Percentiles rank a stretch among this genome's conserved stretches.
Conservation (phyloP, 2,797 vertebrate species). For the Hippocampus kuda region DNA sequence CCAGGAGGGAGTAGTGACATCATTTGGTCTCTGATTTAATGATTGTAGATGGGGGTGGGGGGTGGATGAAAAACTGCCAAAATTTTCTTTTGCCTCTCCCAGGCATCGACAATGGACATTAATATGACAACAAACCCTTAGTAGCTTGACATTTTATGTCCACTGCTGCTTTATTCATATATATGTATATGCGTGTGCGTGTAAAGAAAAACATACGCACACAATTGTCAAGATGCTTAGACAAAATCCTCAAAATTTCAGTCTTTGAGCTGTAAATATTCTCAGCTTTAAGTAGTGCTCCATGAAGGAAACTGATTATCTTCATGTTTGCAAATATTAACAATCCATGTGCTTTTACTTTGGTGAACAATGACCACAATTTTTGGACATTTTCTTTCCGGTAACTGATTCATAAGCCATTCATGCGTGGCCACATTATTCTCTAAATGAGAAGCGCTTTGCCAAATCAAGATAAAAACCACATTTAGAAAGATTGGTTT, state of each 20-base stretch:
- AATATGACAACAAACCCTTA: slow-evolving; percentile 24
- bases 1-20: slow-evolving; percentile 61
- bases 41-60: slow-evolving; percentile 38
- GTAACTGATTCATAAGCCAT: too few species aligned
- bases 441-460: neutral
- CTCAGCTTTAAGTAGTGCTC: neutral
- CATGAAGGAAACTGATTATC: too few species aligned
- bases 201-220: too few species aligned
- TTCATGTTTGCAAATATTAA: too few species aligned
- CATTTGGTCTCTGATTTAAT: slow-evolving; percentile 59
- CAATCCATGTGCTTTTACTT: too few species aligned
- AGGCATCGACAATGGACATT: slow-evolving; percentile 52
- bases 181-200: too few species aligned
- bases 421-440: neutral
- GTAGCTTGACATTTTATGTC: slow-evolving; percentile 11
- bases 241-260: too few species aligned
- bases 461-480: neutral
- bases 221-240: too few species aligned
- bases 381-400: too few species aligned
- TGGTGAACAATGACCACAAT: too few species aligned
- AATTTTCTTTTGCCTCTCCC: slow-evolving; percentile 41
- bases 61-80: slow-evolving; percentile 45
- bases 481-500: neutral
- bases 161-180: neutral
- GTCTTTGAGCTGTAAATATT: neutral